These are phyloP conservation scores for Marasmarcha lunaedactyla DNA, from an alignment of 2,888 invertebrate species.

Conservation along the genomic window DNA sequence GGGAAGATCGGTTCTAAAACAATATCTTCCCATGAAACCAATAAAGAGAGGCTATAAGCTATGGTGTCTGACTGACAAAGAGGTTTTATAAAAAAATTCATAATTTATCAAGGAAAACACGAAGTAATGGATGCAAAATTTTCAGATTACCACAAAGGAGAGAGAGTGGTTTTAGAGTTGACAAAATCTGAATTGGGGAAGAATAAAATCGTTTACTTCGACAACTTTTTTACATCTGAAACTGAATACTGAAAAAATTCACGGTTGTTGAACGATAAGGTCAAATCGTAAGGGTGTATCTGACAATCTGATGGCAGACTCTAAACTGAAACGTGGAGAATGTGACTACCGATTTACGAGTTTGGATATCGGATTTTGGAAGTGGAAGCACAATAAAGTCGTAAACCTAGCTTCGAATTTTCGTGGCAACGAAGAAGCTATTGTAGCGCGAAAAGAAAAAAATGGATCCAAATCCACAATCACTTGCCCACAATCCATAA, in stretches of 20 bases:
- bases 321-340: conserved; percentile 3
- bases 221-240: conserved; percentile 18
- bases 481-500: conserved; percentile 14
- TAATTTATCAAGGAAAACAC: conserved; percentile 16
- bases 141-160: background rate
- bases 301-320: conserved; percentile 14
- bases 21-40: too few relatives aligned
- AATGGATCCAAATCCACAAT: background rate
- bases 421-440: conserved; percentile 12
- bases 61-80: conserved; percentile 13
- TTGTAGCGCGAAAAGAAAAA: conserved; percentile 4
- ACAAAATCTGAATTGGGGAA: conserved; percentile 15
- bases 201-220: conserved; percentile 15
- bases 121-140: conserved; percentile 13
- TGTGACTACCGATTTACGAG: conserved; percentile 16
- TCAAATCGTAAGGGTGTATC: conserved; percentile 12
- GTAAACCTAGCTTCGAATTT: conserved; percentile 12
- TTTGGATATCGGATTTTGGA: conserved; percentile 12
- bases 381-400: conserved; percentile 14
- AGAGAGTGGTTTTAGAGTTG: conserved; percentile 15
- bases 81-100: conserved; percentile 14
- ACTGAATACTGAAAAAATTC: conserved; percentile 14
- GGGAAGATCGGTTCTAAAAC: too few relatives aligned
- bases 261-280: conserved; percentile 15
- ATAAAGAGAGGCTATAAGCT: too few relatives aligned